phyloP scores from a whole-genome alignment of 2,113 vertebrate genomes.

The Nycticryphes semicollaris region DNA sequence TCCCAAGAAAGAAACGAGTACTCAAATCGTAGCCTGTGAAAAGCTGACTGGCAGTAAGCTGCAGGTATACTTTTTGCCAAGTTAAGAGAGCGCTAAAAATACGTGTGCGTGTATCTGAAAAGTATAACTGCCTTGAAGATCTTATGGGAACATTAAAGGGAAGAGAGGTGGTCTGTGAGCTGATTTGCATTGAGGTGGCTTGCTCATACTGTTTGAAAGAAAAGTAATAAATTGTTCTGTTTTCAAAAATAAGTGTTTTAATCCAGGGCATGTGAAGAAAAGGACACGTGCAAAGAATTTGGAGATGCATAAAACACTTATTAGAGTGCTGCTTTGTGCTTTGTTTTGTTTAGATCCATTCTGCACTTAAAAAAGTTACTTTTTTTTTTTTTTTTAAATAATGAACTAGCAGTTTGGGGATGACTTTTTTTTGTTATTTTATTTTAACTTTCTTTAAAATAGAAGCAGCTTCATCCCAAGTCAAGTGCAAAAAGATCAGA shows the following conservation, averaged over 20 bases:
- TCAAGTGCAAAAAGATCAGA: neutral
- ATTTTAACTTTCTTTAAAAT: neutral
- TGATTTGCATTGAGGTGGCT: neutral
- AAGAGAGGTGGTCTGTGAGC: neutral
- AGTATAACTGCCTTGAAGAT: neutral
- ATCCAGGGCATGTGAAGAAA: neutral
- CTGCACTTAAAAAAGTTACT: neutral
- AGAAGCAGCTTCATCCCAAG: neutral
- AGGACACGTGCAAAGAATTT: neutral
- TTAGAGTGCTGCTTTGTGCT: neutral
- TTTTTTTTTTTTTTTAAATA: neutral
- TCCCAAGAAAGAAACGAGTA: neutral
- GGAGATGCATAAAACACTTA: neutral
- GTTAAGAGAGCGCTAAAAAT: slow-evolving; percentile 41
- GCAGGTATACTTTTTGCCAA: slow-evolving; percentile 25
- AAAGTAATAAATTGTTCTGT: neutral
- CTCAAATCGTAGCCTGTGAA: neutral
- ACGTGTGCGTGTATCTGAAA: rapidly evolving
- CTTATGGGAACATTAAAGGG: neutral
- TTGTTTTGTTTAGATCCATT: neutral
- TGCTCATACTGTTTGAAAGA: neutral
- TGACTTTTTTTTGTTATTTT: neutral
- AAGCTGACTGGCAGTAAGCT: neutral
- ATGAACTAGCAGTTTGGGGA: neutral
- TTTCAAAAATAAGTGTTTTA: neutral